These are phyloP conservation scores for Notiomystis cincta DNA, from an alignment of 2,113 vertebrate species.

Conservation along the genomic window DNA sequence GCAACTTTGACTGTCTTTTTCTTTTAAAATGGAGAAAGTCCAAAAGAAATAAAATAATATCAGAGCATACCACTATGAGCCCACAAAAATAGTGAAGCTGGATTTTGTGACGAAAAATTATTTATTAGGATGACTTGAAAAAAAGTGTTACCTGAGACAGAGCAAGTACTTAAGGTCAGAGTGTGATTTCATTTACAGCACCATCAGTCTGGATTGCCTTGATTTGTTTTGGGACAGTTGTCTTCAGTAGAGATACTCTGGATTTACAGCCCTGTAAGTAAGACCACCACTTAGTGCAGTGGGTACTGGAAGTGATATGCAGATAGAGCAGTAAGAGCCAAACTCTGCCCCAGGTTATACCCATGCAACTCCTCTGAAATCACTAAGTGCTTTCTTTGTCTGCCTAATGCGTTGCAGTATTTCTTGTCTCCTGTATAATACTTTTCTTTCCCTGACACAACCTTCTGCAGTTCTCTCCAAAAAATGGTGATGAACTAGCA, in stretches of 20 bases:
- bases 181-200: background rate
- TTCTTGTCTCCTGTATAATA: constrained; percentile 49
- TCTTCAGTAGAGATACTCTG: background rate
- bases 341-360: constrained; percentile 4
- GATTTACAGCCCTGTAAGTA: constrained; percentile 35
- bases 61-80: background rate
- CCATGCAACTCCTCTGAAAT: background rate
- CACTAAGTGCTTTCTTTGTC: constrained; percentile 52
- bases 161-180: background rate
- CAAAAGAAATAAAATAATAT: background rate
- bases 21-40: background rate
- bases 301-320: background rate
- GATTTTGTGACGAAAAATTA: background rate
- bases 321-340: background rate
- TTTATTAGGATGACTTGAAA: background rate
- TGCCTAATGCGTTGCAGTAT: constrained; percentile 51
- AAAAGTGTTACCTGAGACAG: background rate
- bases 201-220: background rate
- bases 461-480: constrained; percentile 16
- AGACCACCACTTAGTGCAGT: background rate
- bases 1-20: background rate
- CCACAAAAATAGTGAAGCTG: background rate
- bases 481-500: constrained; percentile 67
- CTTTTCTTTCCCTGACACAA: constrained; percentile 45
- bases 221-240: background rate